A percentile compares a stretch with the other conserved stretches of the same genome.
Conservation (phyloP, 2,888 invertebrate species). For the Patella pellucida region DNA sequence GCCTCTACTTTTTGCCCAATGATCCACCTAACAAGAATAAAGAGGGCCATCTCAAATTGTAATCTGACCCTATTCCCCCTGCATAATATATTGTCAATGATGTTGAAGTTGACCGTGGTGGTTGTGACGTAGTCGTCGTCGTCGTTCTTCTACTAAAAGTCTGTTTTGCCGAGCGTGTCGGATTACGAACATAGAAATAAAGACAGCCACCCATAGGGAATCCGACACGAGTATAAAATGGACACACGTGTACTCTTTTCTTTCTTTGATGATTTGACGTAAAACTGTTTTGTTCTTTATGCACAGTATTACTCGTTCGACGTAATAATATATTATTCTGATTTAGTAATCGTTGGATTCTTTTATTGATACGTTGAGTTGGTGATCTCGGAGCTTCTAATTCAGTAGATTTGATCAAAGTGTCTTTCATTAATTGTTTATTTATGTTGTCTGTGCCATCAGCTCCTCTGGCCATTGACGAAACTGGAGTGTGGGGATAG, state of each 20-base stretch:
- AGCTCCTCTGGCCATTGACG: too few relatives aligned
- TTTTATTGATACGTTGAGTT: too few relatives aligned
- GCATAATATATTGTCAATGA: background rate
- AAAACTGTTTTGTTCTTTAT: too few relatives aligned
- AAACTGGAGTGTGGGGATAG: too few relatives aligned
- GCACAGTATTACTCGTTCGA: too few relatives aligned
- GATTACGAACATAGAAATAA: background rate
- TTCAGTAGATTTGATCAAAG: too few relatives aligned
- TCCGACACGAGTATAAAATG: background rate
- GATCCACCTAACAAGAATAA: slow-evolving; percentile 4
- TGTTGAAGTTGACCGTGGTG: background rate
- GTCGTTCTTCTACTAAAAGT: background rate
- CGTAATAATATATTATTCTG: too few relatives aligned
- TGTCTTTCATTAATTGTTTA: too few relatives aligned
- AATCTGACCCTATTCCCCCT: background rate
- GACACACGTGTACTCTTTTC: background rate
- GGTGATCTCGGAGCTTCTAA: too few relatives aligned
- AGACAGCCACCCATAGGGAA: background rate
- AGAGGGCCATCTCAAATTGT: background rate
- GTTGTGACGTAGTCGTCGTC: background rate
- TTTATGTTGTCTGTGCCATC: too few relatives aligned
- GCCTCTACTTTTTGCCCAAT: background rate
- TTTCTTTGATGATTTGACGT: too few relatives aligned
- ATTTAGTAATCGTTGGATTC: too few relatives aligned
- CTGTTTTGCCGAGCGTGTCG: background rate